Base-by-base conservation (phyloP, 2,113 vertebrate species). In the Theristicus caerulescens region DNA sequence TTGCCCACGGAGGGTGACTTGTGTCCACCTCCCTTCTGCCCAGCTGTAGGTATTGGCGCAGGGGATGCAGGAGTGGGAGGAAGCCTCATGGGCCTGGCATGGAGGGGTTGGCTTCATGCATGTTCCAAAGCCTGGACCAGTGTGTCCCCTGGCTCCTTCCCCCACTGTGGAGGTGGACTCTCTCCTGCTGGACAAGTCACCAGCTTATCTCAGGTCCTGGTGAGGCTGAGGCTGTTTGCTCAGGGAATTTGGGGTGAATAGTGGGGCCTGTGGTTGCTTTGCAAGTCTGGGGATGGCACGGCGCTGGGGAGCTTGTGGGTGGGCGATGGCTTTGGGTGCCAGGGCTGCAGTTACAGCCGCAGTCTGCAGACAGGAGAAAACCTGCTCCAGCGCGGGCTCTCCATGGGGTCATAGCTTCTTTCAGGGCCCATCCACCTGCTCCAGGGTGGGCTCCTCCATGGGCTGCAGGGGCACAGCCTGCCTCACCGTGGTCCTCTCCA, bases 121-220 rank as follows among this genome's bases (percentile, higher is more conserved):
- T 11, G 5, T 74, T 71, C 26, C 47, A 67, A 32, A 80, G 42
- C 17, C 62, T 5, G 4, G 42, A 72, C 9, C 21, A 31, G 13
- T 5, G 19, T 71, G 27, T 74, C 20, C 46, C 57, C 62, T 62
- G 61, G 27, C 14, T 62, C 58, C 84, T 90, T 42, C 72, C 20
- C 9, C 4, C 1, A 0, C 44, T 1, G 0, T 14, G 36, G 29
- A 40, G 44, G n/a, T 66, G 46, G 34, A 10, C 55, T 61, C 17
- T 62, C 15, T 64, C 27, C 49, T n/a, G 36, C 31, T 83, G 38
- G 40, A 64, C 26, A 42, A 54, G 57, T 36, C 38, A 44, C 47
- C 26, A 26, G 27, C 59, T 84, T 73, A 47, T 36, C 59, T 84
- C 19, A 16, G 42, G 66, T 65, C 11, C 7, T 52, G 77, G 42